Conservation (phyloP, 2,797 vertebrate genomes). For the Halcyon badia region DNA sequence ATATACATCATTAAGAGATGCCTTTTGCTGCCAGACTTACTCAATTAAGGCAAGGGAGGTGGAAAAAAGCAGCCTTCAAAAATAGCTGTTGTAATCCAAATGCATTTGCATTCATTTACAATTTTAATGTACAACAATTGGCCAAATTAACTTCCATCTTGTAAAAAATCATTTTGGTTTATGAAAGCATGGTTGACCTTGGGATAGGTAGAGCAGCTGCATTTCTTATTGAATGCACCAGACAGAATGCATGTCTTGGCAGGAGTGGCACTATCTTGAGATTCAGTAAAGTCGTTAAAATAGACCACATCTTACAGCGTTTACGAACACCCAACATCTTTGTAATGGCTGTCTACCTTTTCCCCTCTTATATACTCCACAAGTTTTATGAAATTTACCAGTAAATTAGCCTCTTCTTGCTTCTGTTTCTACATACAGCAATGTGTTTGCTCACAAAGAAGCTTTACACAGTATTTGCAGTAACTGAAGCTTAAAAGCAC, state of each 20-base stretch:
- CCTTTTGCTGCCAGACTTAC: neutral
- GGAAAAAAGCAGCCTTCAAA: neutral
- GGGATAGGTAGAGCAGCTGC: neutral
- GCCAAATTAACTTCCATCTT: neutral
- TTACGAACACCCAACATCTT: neutral
- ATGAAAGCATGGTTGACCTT: neutral
- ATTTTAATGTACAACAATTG: neutral
- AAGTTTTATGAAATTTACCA: neutral
- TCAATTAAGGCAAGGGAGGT: conserved; percentile 5
- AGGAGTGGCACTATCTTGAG: neutral
- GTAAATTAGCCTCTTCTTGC: neutral
- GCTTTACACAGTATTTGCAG: neutral
- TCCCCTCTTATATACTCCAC: neutral
- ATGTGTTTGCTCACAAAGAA: neutral
- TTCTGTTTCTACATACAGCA: neutral
- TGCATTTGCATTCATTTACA: conserved; percentile 52
- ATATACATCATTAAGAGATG: neutral
- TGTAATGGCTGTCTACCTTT: neutral
- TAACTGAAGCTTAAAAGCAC: neutral
- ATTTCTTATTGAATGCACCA: neutral
- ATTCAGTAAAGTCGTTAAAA: neutral
- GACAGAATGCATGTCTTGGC: neutral
- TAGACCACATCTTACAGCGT: neutral
- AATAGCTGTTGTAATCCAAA: neutral
- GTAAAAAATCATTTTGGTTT: conserved; percentile 13